A percentile compares a stretch with the other conserved stretches of the same genome.
Conservation (phyloP, 2,888 invertebrate genomes). For the Exocentrus adspersus region DNA sequence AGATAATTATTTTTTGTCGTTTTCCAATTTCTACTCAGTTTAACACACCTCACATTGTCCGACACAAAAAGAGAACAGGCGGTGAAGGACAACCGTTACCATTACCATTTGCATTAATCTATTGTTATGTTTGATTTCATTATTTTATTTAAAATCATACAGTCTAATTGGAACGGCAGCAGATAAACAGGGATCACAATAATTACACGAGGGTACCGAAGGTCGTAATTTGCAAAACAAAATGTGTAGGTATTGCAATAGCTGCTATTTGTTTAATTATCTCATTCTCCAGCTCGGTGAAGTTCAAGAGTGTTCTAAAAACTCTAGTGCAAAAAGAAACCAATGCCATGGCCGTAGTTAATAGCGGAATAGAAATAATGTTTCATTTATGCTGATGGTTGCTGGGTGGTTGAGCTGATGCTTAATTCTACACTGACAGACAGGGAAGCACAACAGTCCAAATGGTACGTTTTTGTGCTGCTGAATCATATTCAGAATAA, state of each 20-base stretch:
- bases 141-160: conserved; percentile 24
- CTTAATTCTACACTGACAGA: no score
- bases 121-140: conserved; percentile 26
- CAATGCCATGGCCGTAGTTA: neutral
- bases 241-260: neutral
- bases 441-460: no score
- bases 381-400: no score
- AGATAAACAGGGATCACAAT: conserved; percentile 2
- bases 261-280: neutral
- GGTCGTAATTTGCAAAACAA: conserved; percentile 10
- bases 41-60: conserved; percentile 38
- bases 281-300: neutral
- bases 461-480: no score
- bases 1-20: conserved; percentile 27
- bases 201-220: conserved; percentile 5
- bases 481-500: no score
- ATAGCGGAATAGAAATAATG: neutral
- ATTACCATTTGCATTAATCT: conserved; percentile 25
- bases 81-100: conserved; percentile 34
- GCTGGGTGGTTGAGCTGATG: no score
- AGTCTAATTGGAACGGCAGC: conserved; percentile 16
- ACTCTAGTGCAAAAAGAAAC: neutral
- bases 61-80: conserved; percentile 34
- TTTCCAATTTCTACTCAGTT: conserved; percentile 31
- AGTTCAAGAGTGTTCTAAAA: neutral